A percentile compares a stretch with the other conserved stretches of the same genome.
These are phyloP conservation scores for Alexandromys fortis DNA, from an alignment of 2,113 vertebrate genomes.

Conservation along the genomic window DNA sequence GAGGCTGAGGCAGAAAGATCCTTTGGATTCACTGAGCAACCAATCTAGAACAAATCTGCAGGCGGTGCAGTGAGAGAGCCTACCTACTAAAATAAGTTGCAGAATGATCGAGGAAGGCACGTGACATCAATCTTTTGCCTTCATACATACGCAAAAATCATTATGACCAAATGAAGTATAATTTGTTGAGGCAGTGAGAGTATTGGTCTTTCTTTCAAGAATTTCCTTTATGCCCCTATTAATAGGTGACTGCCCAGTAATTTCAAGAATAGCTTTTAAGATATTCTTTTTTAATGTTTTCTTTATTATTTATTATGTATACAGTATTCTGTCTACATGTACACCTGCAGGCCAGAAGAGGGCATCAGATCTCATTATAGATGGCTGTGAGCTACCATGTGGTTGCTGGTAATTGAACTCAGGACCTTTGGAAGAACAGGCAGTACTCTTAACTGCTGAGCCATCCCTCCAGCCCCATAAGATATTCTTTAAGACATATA, in stretches of 20 bases:
- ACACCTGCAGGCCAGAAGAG: too few relatives aligned
- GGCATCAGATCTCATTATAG: too few relatives aligned
- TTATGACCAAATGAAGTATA: not conserved
- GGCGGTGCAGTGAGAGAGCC: not conserved
- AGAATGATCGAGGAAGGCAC: not conserved
- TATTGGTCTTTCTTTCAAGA: not conserved
- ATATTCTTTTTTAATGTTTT: not conserved
- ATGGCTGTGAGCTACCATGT: too few relatives aligned
- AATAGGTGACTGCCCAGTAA: not conserved
- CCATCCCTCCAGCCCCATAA: not conserved
- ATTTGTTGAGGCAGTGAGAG: not conserved
- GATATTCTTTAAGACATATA: not conserved
- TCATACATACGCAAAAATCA: not conserved
- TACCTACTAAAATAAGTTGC: not conserved
- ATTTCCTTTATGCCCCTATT: not conserved
- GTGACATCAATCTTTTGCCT: not conserved
- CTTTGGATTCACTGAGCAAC: too few relatives aligned
- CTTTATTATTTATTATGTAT: too few relatives aligned
- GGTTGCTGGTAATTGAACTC: too few relatives aligned
- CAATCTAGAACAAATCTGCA: not conserved
- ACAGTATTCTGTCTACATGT: too few relatives aligned
- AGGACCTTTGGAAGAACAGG: too few relatives aligned
- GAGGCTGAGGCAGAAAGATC: not conserved
- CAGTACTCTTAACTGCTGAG: too few relatives aligned
- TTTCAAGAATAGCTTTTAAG: conserved; percentile 19